Base-by-base conservation (phyloP, 2,113 vertebrate genomes). In the Fukomys damarensis region DNA sequence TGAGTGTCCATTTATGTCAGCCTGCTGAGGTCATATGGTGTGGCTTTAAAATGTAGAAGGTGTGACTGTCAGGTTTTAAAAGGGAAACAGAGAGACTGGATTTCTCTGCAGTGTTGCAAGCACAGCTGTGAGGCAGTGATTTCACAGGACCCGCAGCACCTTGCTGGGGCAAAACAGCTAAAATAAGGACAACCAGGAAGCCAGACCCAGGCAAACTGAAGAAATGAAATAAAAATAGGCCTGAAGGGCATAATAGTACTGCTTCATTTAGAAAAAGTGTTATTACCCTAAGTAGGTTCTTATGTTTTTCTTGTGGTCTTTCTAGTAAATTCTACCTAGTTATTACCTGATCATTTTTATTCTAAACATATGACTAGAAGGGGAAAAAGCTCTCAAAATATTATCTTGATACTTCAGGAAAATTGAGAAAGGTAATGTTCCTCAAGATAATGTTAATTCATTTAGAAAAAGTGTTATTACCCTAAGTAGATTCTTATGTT, bases 41-140 rank as follows among this genome's bases (percentile, higher is more conserved):
- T 83, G 90, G 76, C 97, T 98, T 97, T 97, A 96, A 97, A 98
- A 96, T 97, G 65, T 88, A 96, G 97, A 98, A 97, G 95, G 97
- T 98, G 97, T 97, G 96, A 97, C 95, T 95, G 89, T 97, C 94
- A 94, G 96, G 94, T 92, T 98, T 97, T 93, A 92, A 85, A 97
- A 97, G 95, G 94, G 96, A 95, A 96, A 88, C 81, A 88, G 94
- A 93, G 93, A 81, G 87, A 56, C 97, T 54, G 76, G 81, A 20
- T 94, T 97, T 93, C 87, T 92, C 87, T 85, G 81, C n/a, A 35
- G 7, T 61, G 90, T 19, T 61, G 92, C 65, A 32, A 86, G 77
- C 11, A 5, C 93, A 97, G 97, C 96, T 97, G 97, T 9, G 38
- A 96, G 89, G 86, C 22, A 63, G 65, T 92, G 95, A 95, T 63